Percentiles rank a stretch among this genome's conserved stretches.
These are phyloP conservation scores for Chymomyza caudatula DNA, from an alignment of 2,888 invertebrate genomes.

Conservation along the genomic window DNA sequence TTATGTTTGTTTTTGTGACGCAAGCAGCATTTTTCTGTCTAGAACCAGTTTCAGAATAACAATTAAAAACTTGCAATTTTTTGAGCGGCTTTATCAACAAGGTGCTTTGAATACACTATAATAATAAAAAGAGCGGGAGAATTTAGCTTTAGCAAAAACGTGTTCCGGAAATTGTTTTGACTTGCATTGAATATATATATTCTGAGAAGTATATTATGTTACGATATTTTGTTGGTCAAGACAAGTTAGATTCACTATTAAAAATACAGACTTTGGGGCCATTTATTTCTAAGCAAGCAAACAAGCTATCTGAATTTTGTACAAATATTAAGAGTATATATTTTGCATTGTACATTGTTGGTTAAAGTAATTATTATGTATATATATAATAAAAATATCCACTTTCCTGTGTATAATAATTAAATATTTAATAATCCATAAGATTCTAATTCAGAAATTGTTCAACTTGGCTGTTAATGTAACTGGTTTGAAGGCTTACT, in stretches of 20 bases:
- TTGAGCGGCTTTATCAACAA: neutral
- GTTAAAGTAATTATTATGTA: neutral
- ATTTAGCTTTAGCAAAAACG: neutral
- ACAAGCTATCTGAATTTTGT: neutral
- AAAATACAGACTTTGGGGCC: too few species aligned
- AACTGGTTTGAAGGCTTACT: neutral
- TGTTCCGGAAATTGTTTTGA: neutral
- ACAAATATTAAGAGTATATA: neutral
- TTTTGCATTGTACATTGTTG: neutral
- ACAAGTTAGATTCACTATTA: too few species aligned
- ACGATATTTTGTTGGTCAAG: too few species aligned
- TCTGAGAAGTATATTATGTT: too few species aligned
- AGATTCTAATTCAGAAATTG: slow-evolving; percentile 16
- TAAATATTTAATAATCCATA: slow-evolving; percentile 13
- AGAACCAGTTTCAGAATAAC: neutral
- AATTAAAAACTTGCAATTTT: neutral
- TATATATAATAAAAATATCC: slow-evolving; percentile 13
- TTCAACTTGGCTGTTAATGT: neutral
- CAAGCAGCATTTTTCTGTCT: neutral
- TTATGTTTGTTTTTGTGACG: neutral
- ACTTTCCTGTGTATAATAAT: neutral
- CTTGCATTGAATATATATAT: too few species aligned
- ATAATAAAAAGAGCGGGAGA: neutral
- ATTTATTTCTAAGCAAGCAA: neutral
- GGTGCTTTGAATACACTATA: neutral